Base-by-base conservation (phyloP, 1,140 invertebrate species). In the Conus betulinus region DNA sequence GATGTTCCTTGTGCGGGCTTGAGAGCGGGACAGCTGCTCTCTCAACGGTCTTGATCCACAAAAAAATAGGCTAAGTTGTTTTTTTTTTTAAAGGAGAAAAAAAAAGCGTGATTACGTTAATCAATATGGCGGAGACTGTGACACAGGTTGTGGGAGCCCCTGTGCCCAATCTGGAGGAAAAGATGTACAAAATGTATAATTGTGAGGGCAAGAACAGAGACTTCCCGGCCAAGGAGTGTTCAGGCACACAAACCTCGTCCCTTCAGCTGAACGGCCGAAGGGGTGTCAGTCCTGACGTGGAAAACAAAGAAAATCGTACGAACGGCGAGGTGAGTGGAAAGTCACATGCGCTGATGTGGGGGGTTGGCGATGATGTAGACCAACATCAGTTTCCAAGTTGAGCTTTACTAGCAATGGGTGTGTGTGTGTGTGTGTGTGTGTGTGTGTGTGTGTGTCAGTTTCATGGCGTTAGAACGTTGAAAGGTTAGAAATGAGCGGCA, bases 21-120 rank as follows among this genome's bases (percentile, higher is more conserved):
- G 85, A 87, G 85, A 87, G 85, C 53, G 85, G 85, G 85, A 87
- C 85, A 87, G 85, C 85, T 86, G 85, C 85, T 87, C 85, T 87
- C 85, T 87, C 85, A 87, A 87, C 85, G 85, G 85, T 71, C 85
- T 87, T 87, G 76, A 71, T 60, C 52, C 67, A 13, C 23, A 23
- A 0, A 71, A n/a, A 20, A 63, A 63, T 13, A 63, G 4, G 39
- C 39, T 13, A 63, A 63, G 60, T 63, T 63, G 1, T 63, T 63
- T 39, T 63, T 63, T 63, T 63, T 39, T 39, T 39, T 39, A 39
- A 39, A 39, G 3, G 3, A 3, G 60, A 63, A 4, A 11, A 63
- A 63, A 63, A 85, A 67, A 55, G 85, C 85, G 85, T 87, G 85
- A 79, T 87, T 87, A 23, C 51, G n/a, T 78, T 57, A 10, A 74